phyloP scores from a whole-genome alignment of 92 coral and sea anemone species.

The Blastomussa wellsi region DNA sequence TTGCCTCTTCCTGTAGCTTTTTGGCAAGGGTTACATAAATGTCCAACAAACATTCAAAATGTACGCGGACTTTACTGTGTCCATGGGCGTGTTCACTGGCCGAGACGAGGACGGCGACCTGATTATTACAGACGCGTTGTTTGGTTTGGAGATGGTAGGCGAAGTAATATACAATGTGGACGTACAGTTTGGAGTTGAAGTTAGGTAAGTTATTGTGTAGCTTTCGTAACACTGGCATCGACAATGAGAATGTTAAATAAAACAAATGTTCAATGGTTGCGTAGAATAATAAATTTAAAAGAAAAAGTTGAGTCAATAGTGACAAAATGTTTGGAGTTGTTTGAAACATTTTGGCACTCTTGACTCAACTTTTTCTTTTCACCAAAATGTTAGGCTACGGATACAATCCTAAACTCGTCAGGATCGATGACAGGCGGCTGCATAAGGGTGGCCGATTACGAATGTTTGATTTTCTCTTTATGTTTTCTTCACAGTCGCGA shows the following conservation, averaged over 20 bases:
- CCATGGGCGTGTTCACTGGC: slow-evolving; percentile 34
- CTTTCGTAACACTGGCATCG: too few relatives aligned
- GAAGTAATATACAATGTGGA: slow-evolving; percentile 12
- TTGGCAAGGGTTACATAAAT: slow-evolving; percentile 7
- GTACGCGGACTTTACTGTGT: slow-evolving; percentile 5
- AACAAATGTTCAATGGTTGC: neutral
- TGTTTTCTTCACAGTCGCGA: neutral
- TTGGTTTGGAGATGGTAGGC: slow-evolving; percentile 52
- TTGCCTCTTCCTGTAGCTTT: neutral
- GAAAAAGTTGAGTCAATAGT: too few relatives aligned
- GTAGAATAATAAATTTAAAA: too few relatives aligned
- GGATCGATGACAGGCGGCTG: too few relatives aligned
- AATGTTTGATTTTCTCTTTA: neutral
- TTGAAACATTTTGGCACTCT: too few relatives aligned
- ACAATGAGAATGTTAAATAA: neutral
- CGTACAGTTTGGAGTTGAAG: slow-evolving; percentile 32
- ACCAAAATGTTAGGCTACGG: too few relatives aligned
- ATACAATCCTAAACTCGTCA: too few relatives aligned
- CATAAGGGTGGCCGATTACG: too few relatives aligned
- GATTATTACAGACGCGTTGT: slow-evolving; percentile 25
- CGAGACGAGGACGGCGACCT: slow-evolving; percentile 45
- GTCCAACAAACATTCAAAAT: slow-evolving; percentile 14
- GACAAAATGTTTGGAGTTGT: too few relatives aligned
- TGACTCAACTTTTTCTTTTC: too few relatives aligned
- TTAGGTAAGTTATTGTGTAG: neutral